These are phyloP conservation scores for Drosophila melanocephala DNA, from an alignment of 2,888 invertebrate species.

Conservation along the genomic window DNA sequence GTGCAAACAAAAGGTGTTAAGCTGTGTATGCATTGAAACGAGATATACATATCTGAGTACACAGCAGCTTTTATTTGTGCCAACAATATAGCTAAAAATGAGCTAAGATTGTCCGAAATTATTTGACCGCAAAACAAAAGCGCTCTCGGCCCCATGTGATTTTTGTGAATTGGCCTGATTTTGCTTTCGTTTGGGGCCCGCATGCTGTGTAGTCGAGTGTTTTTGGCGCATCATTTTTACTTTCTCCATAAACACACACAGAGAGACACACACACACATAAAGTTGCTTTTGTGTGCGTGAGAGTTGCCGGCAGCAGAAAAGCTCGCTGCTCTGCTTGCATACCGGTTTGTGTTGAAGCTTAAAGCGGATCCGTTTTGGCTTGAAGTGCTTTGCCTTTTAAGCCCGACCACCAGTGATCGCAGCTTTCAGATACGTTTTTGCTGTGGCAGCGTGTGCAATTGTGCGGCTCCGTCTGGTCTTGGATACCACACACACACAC, in stretches of 20 bases:
- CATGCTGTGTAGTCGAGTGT: conserved; percentile 74
- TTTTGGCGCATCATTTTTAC: conserved; percentile 66
- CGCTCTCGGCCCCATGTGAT: conserved; percentile 33
- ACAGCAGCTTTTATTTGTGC: conserved; percentile 27
- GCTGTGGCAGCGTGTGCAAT: conserved; percentile 77
- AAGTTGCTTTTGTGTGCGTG: conserved; percentile 34
- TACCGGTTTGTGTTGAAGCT: conserved; percentile 71
- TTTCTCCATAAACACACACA: conserved; percentile 57
- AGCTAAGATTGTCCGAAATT: conserved; percentile 58
- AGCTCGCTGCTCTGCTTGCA: conserved; percentile 31
- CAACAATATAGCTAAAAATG: conserved; percentile 51
- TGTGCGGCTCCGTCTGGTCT: conserved; percentile 51
- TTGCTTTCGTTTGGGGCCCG: conserved; percentile 69
- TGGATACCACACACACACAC: background rate
- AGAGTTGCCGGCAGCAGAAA: conserved; percentile 46
- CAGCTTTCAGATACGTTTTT: conserved; percentile 83
- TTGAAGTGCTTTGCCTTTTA: conserved; percentile 76
- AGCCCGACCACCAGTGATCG: conserved; percentile 67
- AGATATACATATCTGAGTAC: conserved; percentile 7
- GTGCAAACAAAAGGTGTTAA: conserved; percentile 77
- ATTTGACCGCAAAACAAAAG: conserved; percentile 62
- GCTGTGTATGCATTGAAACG: conserved; percentile 25
- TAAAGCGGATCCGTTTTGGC: conserved; percentile 72
- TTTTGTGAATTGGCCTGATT: conserved; percentile 79
- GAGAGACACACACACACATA: conserved; percentile 7